These are phyloP conservation scores for Spisula subtruncata DNA, from an alignment of 2,888 invertebrate species.

Conservation along the genomic window DNA sequence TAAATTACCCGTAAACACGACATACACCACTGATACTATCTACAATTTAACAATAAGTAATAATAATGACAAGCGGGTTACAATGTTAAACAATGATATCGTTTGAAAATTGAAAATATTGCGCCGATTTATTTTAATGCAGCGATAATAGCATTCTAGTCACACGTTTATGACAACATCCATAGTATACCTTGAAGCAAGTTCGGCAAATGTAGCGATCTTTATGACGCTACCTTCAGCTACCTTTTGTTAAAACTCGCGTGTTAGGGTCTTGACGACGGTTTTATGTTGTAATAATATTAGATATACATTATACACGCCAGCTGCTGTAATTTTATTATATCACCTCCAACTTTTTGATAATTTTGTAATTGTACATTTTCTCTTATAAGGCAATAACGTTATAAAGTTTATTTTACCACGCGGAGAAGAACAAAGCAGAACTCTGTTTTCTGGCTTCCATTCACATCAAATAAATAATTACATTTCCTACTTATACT, in stretches of 20 bases:
- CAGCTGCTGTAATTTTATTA: neutral
- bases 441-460: too few relatives aligned
- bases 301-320: neutral
- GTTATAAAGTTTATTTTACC: too few relatives aligned
- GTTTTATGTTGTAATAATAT: neutral
- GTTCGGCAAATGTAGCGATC: neutral
- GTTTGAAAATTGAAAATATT: constrained; percentile 48
- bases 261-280: neutral
- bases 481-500: too few relatives aligned
- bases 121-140: constrained; percentile 21
- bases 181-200: neutral
- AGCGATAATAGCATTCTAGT: constrained; percentile 5
- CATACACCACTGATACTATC: neutral
- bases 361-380: neutral
- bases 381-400: neutral
- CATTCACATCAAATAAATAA: too few relatives aligned
- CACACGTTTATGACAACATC: constrained; percentile 1
- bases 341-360: neutral
- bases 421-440: too few relatives aligned
- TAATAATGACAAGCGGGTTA: too few relatives aligned
- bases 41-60: constrained; percentile 24
- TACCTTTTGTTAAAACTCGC: neutral
- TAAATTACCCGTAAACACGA: constrained; percentile 54
- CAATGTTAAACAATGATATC: neutral
- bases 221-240: neutral